Conservation (phyloP, 2,797 vertebrate species). For the Galago senegalensis region DNA sequence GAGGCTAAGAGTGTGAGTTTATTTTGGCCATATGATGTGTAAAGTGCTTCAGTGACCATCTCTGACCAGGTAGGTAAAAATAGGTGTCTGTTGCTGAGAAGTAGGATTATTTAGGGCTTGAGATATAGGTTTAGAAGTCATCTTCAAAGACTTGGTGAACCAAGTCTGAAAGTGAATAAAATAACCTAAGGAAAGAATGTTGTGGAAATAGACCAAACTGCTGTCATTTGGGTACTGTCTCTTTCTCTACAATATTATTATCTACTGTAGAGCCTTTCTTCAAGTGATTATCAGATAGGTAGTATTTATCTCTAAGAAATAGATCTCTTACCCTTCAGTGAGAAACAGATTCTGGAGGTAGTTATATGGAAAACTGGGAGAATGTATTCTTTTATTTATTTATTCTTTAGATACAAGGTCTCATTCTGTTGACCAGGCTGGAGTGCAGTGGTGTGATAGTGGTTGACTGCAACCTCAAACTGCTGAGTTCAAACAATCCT, state of each 20-base stretch:
- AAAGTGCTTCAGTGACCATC: neutral
- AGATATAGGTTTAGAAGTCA: neutral
- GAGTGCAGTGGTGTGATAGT: too few relatives aligned
- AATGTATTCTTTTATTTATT: neutral
- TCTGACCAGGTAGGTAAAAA: neutral
- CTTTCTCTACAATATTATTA: neutral
- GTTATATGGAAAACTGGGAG: neutral
- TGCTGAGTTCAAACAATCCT: too few relatives aligned
- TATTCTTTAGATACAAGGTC: too few relatives aligned
- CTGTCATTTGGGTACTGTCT: neutral
- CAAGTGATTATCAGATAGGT: neutral
- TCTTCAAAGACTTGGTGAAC: neutral
- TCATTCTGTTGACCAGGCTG: too few relatives aligned
- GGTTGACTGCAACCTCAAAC: too few relatives aligned
- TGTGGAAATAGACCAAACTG: neutral
- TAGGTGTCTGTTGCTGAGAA: neutral
- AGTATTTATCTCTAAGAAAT: neutral
- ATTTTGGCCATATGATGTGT: neutral
- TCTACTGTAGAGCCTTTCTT: neutral
- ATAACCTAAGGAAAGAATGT: neutral
- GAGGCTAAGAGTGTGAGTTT: neutral
- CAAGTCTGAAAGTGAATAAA: neutral
- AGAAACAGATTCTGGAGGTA: neutral
- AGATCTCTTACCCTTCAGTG: neutral
- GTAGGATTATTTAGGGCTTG: neutral